A percentile compares a stretch with the other conserved stretches of the same genome.
These are phyloP conservation scores for Butorides virescens DNA, from an alignment of 2,113 vertebrate species.

Conservation along the genomic window DNA sequence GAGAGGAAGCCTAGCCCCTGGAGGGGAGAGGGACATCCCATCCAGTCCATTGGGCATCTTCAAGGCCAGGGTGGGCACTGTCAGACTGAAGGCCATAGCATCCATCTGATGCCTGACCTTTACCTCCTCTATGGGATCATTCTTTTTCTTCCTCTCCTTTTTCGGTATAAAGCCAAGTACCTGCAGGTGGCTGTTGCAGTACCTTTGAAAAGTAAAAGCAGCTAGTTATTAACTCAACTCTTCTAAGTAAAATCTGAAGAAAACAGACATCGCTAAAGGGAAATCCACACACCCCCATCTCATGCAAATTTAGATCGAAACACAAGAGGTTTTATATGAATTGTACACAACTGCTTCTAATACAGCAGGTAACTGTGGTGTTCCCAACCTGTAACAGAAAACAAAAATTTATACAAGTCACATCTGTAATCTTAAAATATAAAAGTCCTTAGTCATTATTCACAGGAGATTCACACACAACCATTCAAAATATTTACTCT, in stretches of 20 bases:
- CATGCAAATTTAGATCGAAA: not conserved
- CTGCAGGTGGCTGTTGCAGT: conserved; percentile 99
- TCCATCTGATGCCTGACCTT: conserved; percentile 91
- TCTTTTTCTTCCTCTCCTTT: conserved; percentile 99
- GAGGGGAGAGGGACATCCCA: conserved; percentile 90
- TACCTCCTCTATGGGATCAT: conserved; percentile 91
- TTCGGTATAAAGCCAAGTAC: conserved; percentile 99
- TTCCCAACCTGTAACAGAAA: not conserved
- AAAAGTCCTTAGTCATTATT: not conserved
- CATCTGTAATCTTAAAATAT: not conserved
- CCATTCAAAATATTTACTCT: not conserved
- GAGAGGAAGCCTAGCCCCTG: conserved; percentile 85
- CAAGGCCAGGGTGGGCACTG: conserved; percentile 91
- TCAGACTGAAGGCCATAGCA: conserved; percentile 93
- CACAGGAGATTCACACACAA: not conserved
- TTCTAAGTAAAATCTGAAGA: not conserved
- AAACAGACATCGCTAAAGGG: not conserved
- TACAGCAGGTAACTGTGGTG: not conserved
- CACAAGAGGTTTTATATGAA: not conserved
- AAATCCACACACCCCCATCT: not conserved
- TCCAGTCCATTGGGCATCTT: conserved; percentile 94
- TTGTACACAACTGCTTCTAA: not conserved
- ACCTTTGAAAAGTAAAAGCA: conserved; percentile 79
- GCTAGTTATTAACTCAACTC: not conserved
- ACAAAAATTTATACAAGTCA: not conserved